Conservation (phyloP, 2,888 invertebrate genomes). For the Zaprionus obscuricornis region DNA sequence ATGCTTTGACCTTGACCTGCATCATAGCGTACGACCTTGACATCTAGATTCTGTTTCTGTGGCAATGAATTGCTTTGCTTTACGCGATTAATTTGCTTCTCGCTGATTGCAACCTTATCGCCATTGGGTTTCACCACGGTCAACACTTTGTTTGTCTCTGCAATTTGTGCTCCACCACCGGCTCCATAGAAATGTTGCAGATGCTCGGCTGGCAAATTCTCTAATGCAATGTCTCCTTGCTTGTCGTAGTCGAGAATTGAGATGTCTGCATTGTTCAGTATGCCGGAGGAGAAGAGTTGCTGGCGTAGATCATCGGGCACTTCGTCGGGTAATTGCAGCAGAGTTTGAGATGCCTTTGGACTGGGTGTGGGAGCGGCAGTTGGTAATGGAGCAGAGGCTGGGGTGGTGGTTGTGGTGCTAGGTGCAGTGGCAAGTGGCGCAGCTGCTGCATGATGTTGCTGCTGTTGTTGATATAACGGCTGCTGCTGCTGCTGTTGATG, state of each 20-base stretch:
- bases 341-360: conserved; percentile 70
- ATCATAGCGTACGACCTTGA: conserved; percentile 93
- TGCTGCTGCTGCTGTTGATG: conserved; percentile 23
- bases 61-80: conserved; percentile 78
- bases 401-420: conserved; percentile 14
- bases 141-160: conserved; percentile 88
- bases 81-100: conserved; percentile 85
- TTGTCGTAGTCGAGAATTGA: conserved; percentile 94
- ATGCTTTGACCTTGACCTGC: conserved; percentile 90
- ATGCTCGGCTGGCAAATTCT: conserved; percentile 93
- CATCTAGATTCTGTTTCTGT: conserved; percentile 88
- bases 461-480: conserved; percentile 25
- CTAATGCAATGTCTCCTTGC: conserved; percentile 92
- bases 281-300: conserved; percentile 92
- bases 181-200: conserved; percentile 93
- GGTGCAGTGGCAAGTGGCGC: conserved; percentile 21
- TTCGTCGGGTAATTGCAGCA: conserved; percentile 90
- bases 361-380: conserved; percentile 39
- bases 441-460: conserved; percentile 23
- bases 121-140: conserved; percentile 87
- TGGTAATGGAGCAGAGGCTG: conserved; percentile 13
- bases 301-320: conserved; percentile 93
- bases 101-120: conserved; percentile 84
- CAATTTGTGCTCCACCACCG: conserved; percentile 90
- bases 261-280: conserved; percentile 93